These are phyloP conservation scores for Drosophila lowei DNA, from an alignment of 1,140 invertebrate genomes.

Conservation along the genomic window DNA sequence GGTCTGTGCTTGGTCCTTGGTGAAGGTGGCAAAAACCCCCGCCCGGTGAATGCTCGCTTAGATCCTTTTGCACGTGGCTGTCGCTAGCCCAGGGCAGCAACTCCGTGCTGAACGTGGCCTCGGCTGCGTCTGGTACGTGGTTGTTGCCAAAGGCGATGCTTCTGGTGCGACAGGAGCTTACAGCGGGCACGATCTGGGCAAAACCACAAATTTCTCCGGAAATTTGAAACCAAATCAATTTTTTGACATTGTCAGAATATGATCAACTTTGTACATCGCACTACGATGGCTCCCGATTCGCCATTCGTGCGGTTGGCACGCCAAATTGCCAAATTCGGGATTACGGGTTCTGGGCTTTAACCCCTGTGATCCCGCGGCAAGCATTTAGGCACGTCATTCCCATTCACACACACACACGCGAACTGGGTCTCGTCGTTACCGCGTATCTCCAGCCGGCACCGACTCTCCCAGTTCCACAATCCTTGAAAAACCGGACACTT, in stretches of 20 bases:
- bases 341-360: conserved; percentile 28
- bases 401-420: conserved; percentile 1
- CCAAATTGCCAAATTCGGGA: conserved; percentile 27
- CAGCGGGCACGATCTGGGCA: conserved; percentile 30
- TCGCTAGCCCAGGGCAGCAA: conserved; percentile 14
- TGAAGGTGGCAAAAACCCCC: conserved; percentile 71
- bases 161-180: conserved; percentile 48
- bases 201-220: conserved; percentile 42
- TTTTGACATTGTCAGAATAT: conserved; percentile 39
- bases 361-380: conserved; percentile 37
- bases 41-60: conserved; percentile 19
- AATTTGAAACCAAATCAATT: conserved; percentile 43
- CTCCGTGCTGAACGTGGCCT: conserved; percentile 7
- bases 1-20: conserved; percentile 43
- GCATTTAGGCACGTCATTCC: conserved; percentile 65
- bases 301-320: conserved; percentile 73
- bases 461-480: conserved; percentile 38
- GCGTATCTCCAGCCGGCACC: conserved; percentile 43
- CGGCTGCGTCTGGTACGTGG: conserved; percentile 5
- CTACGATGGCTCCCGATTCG: conserved; percentile 66
- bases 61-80: conserved; percentile 38
- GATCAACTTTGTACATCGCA: conserved; percentile 31
- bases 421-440: conserved; percentile 51
- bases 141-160: conserved; percentile 6
- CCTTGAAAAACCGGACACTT: conserved; percentile 36